Conservation (phyloP, 2,113 vertebrate species). For the Cervus canadensis region DNA sequence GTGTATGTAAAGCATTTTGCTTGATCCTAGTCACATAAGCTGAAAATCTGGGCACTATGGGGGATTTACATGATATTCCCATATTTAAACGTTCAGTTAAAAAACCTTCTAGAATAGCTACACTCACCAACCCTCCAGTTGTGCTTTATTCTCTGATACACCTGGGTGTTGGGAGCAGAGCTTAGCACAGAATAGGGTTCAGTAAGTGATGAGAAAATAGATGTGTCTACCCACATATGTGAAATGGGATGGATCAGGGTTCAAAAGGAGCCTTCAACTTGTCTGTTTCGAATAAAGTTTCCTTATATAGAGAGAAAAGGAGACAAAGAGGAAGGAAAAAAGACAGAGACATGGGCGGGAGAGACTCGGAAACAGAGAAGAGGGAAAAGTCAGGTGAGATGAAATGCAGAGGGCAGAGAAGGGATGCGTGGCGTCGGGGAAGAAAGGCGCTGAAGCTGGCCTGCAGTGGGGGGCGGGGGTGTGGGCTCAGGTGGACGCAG, state of each 20-base stretch:
- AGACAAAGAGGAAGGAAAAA: not conserved
- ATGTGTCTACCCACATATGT: not conserved
- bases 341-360: not conserved
- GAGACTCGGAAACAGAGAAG: not conserved
- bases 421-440: not conserved
- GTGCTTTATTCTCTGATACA: not conserved
- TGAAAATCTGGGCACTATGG: not conserved
- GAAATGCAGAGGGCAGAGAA: not conserved
- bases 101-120: not conserved
- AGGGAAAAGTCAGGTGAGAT: not conserved
- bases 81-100: not conserved
- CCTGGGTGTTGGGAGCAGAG: not conserved
- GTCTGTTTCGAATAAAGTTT: not conserved
- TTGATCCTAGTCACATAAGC: not conserved
- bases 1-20: not conserved
- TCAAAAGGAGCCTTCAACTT: not conserved
- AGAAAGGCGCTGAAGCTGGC: not conserved
- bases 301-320: not conserved
- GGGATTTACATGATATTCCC: not conserved
- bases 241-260: not conserved
- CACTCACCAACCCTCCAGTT: not conserved
- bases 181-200: not conserved
- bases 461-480: not conserved
- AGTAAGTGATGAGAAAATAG: not conserved
- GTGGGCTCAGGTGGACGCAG: fast-evolving